Evolutionary conservation across 2,888 invertebrate species (phyloP).

Genomic region (Salpingus planirostris): DNA sequence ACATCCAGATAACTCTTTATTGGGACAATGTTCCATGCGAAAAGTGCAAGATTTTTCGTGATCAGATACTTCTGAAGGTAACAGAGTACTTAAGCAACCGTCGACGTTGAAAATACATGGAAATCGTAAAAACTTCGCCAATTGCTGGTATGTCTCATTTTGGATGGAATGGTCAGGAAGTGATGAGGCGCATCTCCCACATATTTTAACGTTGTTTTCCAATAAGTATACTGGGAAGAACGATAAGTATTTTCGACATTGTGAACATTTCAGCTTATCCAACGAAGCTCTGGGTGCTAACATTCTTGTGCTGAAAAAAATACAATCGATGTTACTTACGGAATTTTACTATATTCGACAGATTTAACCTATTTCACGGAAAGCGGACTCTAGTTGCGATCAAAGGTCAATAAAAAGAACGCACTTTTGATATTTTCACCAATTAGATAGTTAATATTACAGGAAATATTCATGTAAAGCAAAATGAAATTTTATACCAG

Average conservation of each 20-base stretch:
- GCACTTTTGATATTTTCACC: too few species aligned
- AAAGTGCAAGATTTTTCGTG: slow-evolving; percentile 23
- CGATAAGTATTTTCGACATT: slow-evolving; percentile 1
- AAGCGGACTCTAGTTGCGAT: too few species aligned
- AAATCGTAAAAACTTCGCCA: slow-evolving; percentile 16
- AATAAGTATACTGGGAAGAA: slow-evolving; percentile 9
- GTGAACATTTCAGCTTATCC: slow-evolving; percentile 4
- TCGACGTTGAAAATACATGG: slow-evolving; percentile 19
- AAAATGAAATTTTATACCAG: too few species aligned
- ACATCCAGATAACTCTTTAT: slow-evolving; percentile 21
- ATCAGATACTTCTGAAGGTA: slow-evolving; percentile 8
- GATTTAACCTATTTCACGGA: too few species aligned
- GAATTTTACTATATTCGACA: too few species aligned
- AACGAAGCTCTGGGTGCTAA: slow-evolving; percentile 3
- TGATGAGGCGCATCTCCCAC: slow-evolving; percentile 9
- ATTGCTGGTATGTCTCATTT: slow-evolving; percentile 16
- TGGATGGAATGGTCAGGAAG: slow-evolving; percentile 2
- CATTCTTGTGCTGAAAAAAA: slow-evolving; percentile 2
- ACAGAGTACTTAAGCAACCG: slow-evolving; percentile 6
- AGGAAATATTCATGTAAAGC: too few species aligned
- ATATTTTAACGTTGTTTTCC: slow-evolving; percentile 3
- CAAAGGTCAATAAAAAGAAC: too few species aligned
- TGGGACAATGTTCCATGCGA: slow-evolving; percentile 21
- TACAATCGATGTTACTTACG: too few species aligned
- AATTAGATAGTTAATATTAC: too few species aligned